Percentiles rank a stretch among this genome's conserved stretches.
Evolutionary conservation across 2,797 vertebrate genomes (phyloP).

Genomic region (Menidia menidia): DNA sequence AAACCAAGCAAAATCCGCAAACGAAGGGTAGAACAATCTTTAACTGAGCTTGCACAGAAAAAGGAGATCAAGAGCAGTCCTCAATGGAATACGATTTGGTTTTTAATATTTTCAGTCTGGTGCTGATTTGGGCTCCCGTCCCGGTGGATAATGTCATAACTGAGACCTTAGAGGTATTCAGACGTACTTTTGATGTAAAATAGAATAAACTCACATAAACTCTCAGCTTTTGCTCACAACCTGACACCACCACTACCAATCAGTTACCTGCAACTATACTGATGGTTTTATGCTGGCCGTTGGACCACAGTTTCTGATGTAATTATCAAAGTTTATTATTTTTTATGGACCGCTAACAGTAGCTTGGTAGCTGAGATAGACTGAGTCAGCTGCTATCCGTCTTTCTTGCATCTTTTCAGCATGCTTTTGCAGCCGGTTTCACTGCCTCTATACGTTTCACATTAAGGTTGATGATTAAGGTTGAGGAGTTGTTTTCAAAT

Average conservation of each 20-base stretch:
- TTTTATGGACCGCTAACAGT: not conserved
- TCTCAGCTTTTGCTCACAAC: conserved; percentile 9
- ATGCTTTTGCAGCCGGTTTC: not conserved
- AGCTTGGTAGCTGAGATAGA: not conserved
- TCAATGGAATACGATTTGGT: not conserved
- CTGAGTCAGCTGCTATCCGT: not conserved
- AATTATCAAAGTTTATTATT: not conserved
- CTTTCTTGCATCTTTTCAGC: not conserved
- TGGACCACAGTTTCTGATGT: not conserved
- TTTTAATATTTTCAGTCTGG: not conserved
- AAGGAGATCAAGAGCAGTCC: not conserved
- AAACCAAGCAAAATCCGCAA: not conserved
- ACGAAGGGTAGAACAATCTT: not conserved
- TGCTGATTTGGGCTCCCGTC: conserved; percentile 12
- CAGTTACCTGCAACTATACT: too few species aligned
- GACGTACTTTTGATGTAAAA: conserved; percentile 8
- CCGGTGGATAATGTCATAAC: conserved; percentile 19
- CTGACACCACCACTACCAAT: not conserved
- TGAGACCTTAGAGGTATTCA: conserved; percentile 13
- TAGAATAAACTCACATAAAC: not conserved
- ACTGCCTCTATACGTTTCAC: not conserved
- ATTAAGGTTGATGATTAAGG: not conserved
- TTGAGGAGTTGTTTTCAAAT: not conserved
- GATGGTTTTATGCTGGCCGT: not conserved
- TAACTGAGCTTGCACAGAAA: not conserved